These are phyloP conservation scores for Himantopus leucocephalus DNA, from an alignment of 2,113 vertebrate species.

Conservation along the genomic window DNA sequence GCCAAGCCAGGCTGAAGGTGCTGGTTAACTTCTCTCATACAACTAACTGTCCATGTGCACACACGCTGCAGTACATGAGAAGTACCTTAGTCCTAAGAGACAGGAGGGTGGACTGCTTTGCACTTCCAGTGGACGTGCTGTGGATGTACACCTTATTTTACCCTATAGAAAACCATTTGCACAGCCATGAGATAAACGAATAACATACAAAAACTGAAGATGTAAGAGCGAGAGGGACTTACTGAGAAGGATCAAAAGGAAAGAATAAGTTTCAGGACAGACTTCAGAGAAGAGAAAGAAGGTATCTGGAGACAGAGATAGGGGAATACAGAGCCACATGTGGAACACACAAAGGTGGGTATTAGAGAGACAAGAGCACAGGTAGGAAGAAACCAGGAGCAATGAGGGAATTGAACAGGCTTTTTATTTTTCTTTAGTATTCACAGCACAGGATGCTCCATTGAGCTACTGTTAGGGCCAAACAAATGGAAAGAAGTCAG, in stretches of 20 bases:
- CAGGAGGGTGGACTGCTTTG: neutral
- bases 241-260: neutral
- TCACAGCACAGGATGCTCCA: neutral
- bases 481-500: neutral
- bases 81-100: neutral
- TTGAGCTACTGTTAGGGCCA: neutral
- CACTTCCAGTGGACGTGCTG: neutral
- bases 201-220: neutral
- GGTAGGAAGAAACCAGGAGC: neutral
- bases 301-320: neutral
- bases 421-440: neutral
- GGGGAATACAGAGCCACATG: neutral
- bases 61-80: neutral
- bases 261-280: neutral
- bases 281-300: neutral
- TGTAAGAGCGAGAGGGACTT: neutral
- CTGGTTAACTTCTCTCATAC: neutral
- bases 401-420: neutral
- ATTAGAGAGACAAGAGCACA: neutral
- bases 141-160: neutral
- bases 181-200: neutral
- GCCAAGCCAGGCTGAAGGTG: neutral
- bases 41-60: neutral
- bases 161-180: neutral
- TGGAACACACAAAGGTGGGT: neutral